These are phyloP conservation scores for Oreonectes daqikongensis DNA, from an alignment of 2,797 vertebrate genomes.

Conservation along the genomic window DNA sequence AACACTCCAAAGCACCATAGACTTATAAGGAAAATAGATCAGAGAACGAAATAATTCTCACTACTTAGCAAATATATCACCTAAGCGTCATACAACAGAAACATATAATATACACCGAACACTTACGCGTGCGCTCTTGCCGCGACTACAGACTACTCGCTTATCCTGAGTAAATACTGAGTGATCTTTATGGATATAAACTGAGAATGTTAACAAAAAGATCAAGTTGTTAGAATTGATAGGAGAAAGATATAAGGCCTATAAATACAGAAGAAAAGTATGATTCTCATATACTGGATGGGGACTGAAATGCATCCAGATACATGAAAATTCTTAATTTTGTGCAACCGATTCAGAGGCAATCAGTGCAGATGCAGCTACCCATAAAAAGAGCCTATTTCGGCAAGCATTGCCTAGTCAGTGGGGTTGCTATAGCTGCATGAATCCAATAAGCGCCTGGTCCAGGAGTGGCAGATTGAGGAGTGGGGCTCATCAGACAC, in stretches of 20 bases:
- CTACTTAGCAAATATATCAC: no score
- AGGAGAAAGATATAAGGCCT: background rate
- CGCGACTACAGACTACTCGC: no score
- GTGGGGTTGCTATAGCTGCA: background rate
- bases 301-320: background rate
- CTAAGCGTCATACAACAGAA: no score
- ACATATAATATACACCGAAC: no score
- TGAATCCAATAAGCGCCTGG: slow-evolving; percentile 19
- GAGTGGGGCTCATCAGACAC: background rate
- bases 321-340: background rate
- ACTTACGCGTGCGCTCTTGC: no score
- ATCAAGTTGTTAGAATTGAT: no score
- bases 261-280: background rate
- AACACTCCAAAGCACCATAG: no score
- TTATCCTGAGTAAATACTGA: no score
- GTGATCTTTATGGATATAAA: no score
- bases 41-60: no score
- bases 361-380: slow-evolving; percentile 17
- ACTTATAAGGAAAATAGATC: no score
- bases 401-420: background rate
- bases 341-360: background rate
- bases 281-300: background rate
- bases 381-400: slow-evolving; percentile 18
- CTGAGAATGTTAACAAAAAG: no score
- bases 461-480: background rate